Percentiles rank a stretch among this genome's conserved stretches.
phyloP scores from a whole-genome alignment of 2,797 vertebrate genomes.

The Poeciliopsis presidionis region DNA sequence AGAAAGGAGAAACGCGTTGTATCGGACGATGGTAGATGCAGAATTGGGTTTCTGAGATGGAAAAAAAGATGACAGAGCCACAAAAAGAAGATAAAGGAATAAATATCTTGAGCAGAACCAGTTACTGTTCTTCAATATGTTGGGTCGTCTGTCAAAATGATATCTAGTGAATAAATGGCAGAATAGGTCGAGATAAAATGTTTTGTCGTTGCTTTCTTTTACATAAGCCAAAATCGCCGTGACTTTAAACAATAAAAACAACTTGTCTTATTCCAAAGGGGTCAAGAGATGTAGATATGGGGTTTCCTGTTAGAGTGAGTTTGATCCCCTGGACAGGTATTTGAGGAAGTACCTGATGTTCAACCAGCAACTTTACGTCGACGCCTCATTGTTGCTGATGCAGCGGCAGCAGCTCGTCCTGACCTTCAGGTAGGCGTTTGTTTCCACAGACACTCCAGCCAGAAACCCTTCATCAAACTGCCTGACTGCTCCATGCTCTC shows the following conservation, averaged over 20 bases:
- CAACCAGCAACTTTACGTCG: slow-evolving; percentile 44
- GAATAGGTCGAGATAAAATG: neutral
- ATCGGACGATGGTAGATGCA: neutral
- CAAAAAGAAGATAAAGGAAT: neutral
- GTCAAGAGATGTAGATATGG: neutral
- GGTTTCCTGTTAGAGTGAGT: neutral
- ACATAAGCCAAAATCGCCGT: neutral
- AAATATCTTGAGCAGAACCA: neutral
- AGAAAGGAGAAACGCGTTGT: neutral
- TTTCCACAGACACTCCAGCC: slow-evolving; percentile 38
- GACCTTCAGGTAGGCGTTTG: slow-evolving; percentile 45
- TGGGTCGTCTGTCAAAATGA: neutral
- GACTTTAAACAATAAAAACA: neutral
- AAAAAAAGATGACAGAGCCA: neutral
- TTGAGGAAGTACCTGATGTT: slow-evolving; percentile 10
- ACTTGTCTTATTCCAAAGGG: too few relatives aligned
- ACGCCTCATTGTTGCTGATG: slow-evolving; percentile 17
- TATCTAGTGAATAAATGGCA: neutral
- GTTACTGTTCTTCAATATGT: neutral
- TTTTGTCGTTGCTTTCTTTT: too few relatives aligned
- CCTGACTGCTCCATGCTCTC: slow-evolving; percentile 50
- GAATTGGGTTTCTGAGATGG: neutral
- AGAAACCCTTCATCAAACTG: slow-evolving; percentile 39
- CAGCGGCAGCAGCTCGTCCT: neutral
- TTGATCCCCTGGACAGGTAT: neutral